Evolutionary conservation across 2,888 invertebrate species (phyloP).

Genomic region (Agonopterix heracliana): DNA sequence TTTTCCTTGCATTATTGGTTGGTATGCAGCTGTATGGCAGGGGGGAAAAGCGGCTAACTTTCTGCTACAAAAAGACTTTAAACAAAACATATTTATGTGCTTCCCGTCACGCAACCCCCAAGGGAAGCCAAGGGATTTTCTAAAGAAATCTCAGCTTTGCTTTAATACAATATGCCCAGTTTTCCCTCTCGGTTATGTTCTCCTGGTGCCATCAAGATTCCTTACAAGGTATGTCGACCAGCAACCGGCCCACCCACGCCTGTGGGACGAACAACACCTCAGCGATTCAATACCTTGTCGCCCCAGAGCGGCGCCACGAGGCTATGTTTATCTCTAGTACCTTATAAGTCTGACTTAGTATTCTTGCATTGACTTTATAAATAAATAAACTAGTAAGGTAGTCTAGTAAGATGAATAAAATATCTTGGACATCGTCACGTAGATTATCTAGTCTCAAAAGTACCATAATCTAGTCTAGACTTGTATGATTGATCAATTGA

Average conservation of each 20-base stretch:
- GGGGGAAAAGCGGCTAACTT: too few species aligned
- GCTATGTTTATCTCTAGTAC: slow-evolving; percentile 26
- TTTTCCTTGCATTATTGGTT: too few species aligned
- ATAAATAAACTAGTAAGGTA: too few species aligned
- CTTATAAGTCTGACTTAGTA: slow-evolving; percentile 3
- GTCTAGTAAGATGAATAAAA: background rate
- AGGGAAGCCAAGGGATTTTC: too few species aligned
- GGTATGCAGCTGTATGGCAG: too few species aligned
- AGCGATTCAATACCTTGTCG: slow-evolving; percentile 40
- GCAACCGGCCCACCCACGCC: slow-evolving; percentile 29
- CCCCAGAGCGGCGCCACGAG: slow-evolving; percentile 44
- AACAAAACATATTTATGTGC: too few species aligned
- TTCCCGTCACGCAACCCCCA: too few species aligned
- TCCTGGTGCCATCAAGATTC: slow-evolving; percentile 47
- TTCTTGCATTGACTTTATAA: background rate
- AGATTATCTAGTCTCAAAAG: too few species aligned
- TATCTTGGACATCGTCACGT: too few species aligned
- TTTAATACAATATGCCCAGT: slow-evolving; percentile 13
- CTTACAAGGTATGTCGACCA: slow-evolving; percentile 60
- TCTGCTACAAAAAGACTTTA: too few species aligned
- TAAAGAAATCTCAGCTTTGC: too few species aligned
- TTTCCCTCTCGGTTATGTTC: slow-evolving; percentile 34
- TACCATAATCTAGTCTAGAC: background rate
- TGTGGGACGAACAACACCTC: slow-evolving; percentile 37
- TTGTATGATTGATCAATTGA: too few species aligned